These are phyloP conservation scores for Hyphantria cunea DNA, from an alignment of 1,140 invertebrate genomes.

Conservation along the genomic window DNA sequence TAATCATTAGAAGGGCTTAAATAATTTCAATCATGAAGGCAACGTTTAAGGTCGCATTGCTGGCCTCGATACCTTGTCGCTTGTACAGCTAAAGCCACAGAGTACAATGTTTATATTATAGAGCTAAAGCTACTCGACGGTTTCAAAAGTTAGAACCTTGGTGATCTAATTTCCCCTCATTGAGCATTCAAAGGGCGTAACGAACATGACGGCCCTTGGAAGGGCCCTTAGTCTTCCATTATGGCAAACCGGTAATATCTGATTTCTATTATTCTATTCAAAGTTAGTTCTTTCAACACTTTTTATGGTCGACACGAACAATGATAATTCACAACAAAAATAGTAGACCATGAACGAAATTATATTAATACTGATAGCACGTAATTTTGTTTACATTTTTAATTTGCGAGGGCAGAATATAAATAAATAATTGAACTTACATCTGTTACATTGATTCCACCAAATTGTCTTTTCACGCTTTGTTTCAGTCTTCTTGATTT, in stretches of 20 bases:
- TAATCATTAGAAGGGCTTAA: constrained; percentile 75
- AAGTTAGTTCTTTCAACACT: constrained; percentile 1
- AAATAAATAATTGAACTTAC: constrained; percentile 50
- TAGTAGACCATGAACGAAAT: too few relatives aligned
- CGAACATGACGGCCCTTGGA: constrained; percentile 70
- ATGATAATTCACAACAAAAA: too few relatives aligned
- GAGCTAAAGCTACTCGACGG: constrained; percentile 65
- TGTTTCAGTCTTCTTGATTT: constrained; percentile 71
- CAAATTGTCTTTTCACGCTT: constrained; percentile 70
- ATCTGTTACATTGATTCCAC: constrained; percentile 75
- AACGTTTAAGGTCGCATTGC: constrained; percentile 67
- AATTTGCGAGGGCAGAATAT: too few relatives aligned
- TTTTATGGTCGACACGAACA: too few relatives aligned
- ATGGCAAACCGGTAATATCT: constrained; percentile 54
- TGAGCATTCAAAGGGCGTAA: constrained; percentile 76
- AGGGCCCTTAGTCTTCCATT: constrained; percentile 54
- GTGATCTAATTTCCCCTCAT: constrained; percentile 79
- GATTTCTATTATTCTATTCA: constrained; percentile 35
- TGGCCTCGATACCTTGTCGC: constrained; percentile 64
- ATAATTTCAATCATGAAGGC: constrained; percentile 70
- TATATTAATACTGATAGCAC: too few relatives aligned
- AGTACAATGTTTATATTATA: too few relatives aligned
- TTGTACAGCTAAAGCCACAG: constrained; percentile 59
- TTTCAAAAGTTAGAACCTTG: constrained; percentile 79
- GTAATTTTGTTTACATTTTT: too few relatives aligned